Evolutionary conservation across 2,113 vertebrate genomes (phyloP), one percentile per base, ranked within the genome.

Genomic region (Saguinus imperator): DNA sequence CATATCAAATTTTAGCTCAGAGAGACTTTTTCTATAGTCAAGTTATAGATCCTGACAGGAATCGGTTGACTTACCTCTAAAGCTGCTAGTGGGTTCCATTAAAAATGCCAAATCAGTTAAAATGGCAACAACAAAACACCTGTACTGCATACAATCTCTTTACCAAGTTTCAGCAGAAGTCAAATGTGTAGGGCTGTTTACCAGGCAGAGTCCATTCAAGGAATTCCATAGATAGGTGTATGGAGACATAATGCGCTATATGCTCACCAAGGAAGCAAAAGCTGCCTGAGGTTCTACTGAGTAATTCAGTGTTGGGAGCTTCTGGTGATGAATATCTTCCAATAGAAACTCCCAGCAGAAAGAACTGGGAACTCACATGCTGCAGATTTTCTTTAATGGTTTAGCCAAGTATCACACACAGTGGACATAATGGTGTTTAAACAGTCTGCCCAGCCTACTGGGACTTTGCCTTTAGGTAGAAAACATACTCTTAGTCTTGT

Each of bases 281-380:
- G n/a, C 72, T 97, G 80, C 72, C 90, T 40, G 55, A 64, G 66
- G 32, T 92, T 94, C 81, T 93, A 6, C 21, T 97, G 96, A 98
- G 98, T 98, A 97, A 98, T 97, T 98, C 85, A 98, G 32, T 76
- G 16, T 61, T 73, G 97, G 91, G 87, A 32, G 73, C 81, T 98
- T 50, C 20, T 64, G 73, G 84, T 97, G 94, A 94, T 96, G 77
- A 95, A 48, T 75, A 94, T 89, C 43, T 92, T 98, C 50, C 82
- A 96, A 68, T 4, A 96, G 95, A 88, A 98, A 98, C 27, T 96
- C 43, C 35, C 80, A 89, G 52, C 10, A 93, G 93, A 97, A 97
- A 64, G n/a, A 57, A 90, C 43, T 95, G 7, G 96, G 90, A 97
- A 96, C 66, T 97, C 72, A 55, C 35, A 37, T 73, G 87, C 94